A percentile compares a stretch with the other conserved stretches of the same genome.
These are phyloP conservation scores for Druceiella hillmani DNA, from an alignment of 2,888 invertebrate genomes.

Conservation along the genomic window DNA sequence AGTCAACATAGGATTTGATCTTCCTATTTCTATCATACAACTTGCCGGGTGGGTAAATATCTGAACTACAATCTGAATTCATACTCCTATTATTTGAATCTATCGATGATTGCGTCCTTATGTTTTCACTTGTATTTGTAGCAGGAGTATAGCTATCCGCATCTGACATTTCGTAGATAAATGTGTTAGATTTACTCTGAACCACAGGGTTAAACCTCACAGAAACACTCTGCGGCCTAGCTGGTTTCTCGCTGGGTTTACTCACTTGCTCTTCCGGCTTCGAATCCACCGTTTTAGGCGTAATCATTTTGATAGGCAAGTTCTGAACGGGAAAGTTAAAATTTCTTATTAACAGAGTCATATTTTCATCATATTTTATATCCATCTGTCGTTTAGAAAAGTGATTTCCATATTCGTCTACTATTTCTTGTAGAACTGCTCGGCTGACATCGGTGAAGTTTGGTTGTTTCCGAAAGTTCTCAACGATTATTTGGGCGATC, in stretches of 20 bases:
- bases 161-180: conserved; percentile 39
- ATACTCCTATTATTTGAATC: conserved; percentile 37
- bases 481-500: conserved; percentile 72
- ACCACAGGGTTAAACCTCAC: conserved; percentile 61
- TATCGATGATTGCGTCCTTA: conserved; percentile 33
- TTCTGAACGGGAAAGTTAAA: conserved; percentile 76
- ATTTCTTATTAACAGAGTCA: conserved; percentile 79
- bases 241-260: no score
- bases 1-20: conserved; percentile 80
- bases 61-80: conserved; percentile 40
- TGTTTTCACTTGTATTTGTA: no score
- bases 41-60: conserved; percentile 37
- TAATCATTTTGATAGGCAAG: no score
- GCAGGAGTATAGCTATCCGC: conserved; percentile 37
- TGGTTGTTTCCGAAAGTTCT: conserved; percentile 74
- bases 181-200: conserved; percentile 45
- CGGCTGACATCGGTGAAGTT: conserved; percentile 80
- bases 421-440: conserved; percentile 77
- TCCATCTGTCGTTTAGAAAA: conserved; percentile 55
- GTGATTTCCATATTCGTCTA: conserved; percentile 75
- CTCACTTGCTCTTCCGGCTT: no score
- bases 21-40: conserved; percentile 57
- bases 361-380: conserved; percentile 69
- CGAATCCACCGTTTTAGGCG: not conserved
- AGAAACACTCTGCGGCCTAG: conserved; percentile 28